Evolutionary conservation across 2,113 vertebrate species (phyloP), one percentile per base, ranked within the genome.

Genomic region (Tiliqua scincoides): DNA sequence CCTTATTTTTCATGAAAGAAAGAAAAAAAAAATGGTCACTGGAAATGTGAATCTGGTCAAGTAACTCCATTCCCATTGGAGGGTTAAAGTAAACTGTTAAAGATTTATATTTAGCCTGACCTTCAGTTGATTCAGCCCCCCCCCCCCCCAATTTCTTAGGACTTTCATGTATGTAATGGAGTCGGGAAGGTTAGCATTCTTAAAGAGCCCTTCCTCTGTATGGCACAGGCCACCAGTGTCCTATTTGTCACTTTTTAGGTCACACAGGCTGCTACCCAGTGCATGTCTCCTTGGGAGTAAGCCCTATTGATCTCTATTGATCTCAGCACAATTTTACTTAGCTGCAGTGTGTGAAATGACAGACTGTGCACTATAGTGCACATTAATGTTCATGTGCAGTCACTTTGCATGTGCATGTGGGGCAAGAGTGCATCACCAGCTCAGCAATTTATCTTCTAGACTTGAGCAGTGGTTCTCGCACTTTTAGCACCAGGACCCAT

Each of bases 1-100:
- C 89, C 88, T 77, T 93, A 96, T 95, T 95, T n/a, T 94, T 93
- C 95, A 95, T 91, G 94, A 92, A 96, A 94, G 87, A 90, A 32
- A 90, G 65, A 37, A 61, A 77, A 79, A 59, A 23, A 27, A 21
- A 6, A 30, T 10, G 4, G 1, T 40, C 79, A 87, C n/a, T 91
- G 90, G 94, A 91, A 89, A 92, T 35, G 0, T 1, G 89, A 94
- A 83, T 88, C 90, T 74, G 87, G 92, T 93, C 14, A 91, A 92
- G 92, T 86, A 52, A 48, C 76, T 65, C 83, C 0, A 1, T 84
- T 92, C 91, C 91, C 84, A 91, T 85, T 93, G 95, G 93, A 87
- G 59, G 73, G 89, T 89, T 94, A 92, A 92, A 93, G 78, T 88
- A 93, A 96, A 94, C 93, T 91, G 93, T 94, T 94, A 88, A 91